Evolutionary conservation across 2,113 vertebrate genomes (phyloP).

Genomic region (Cyphomyrus discorhynchus): DNA sequence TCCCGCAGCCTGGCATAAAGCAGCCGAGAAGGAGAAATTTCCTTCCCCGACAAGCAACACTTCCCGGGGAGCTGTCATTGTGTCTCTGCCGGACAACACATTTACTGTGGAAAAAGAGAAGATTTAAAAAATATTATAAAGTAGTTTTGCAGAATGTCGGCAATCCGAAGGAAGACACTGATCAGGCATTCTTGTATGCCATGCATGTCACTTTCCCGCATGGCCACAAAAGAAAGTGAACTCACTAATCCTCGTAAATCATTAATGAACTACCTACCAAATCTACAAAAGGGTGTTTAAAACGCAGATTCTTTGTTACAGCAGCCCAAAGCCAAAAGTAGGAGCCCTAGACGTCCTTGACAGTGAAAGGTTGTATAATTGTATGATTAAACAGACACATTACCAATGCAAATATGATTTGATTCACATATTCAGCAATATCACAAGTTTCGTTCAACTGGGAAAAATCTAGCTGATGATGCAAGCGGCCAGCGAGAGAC

Average conservation of each 20-base stretch:
- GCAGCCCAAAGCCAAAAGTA: not conserved
- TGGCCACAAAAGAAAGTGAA: not conserved
- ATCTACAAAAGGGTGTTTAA: not conserved
- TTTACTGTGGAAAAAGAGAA: not conserved
- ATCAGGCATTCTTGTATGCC: not conserved
- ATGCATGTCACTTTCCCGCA: not conserved
- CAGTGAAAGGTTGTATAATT: not conserved
- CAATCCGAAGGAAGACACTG: not conserved
- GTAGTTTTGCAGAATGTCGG: not conserved
- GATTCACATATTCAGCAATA: not conserved
- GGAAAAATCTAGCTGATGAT: not conserved
- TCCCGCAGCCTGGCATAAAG: conserved; percentile 44
- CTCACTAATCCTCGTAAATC: not conserved
- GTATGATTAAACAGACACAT: not conserved
- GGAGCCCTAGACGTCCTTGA: not conserved
- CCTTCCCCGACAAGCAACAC: conserved; percentile 84
- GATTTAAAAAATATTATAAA: not conserved
- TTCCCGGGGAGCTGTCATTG: conserved; percentile 39
- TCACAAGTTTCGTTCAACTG: not conserved
- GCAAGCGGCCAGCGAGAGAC: not conserved
- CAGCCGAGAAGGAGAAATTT: conserved; percentile 83
- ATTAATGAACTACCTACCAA: not conserved
- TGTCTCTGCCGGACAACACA: not conserved
- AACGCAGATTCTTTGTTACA: not conserved
- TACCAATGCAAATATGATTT: not conserved